Percentiles rank a stretch among this genome's conserved stretches.
These are phyloP conservation scores for Nineta flava DNA, from an alignment of 2,888 invertebrate species.

Conservation along the genomic window DNA sequence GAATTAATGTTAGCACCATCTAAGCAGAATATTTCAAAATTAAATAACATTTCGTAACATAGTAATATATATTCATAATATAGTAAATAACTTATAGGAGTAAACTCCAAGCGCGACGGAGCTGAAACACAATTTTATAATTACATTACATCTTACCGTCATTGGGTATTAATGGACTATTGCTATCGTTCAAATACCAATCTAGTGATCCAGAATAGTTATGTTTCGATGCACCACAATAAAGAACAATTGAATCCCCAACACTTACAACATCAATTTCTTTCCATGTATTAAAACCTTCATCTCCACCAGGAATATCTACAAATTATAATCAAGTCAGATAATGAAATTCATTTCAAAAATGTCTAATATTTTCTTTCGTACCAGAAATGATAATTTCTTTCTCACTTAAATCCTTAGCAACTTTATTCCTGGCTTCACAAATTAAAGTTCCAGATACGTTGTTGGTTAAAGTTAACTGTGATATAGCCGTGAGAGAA, in stretches of 20 bases:
- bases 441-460: slow-evolving; percentile 30
- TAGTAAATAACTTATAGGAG: too few species aligned
- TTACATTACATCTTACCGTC: neutral
- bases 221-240: slow-evolving; percentile 40
- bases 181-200: slow-evolving; percentile 27
- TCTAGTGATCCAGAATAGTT: slow-evolving; percentile 31
- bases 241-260: slow-evolving; percentile 36
- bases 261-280: slow-evolving; percentile 25
- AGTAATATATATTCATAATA: too few species aligned
- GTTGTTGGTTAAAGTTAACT: slow-evolving; percentile 24
- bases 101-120: too few species aligned
- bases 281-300: slow-evolving; percentile 30
- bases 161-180: neutral
- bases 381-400: slow-evolving; percentile 17
- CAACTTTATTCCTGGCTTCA: slow-evolving; percentile 26
- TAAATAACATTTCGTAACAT: too few species aligned
- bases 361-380: too few species aligned
- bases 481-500: slow-evolving; percentile 17
- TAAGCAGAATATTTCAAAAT: too few species aligned
- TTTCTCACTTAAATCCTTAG: slow-evolving; percentile 16
- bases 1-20: too few species aligned
- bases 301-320: slow-evolving; percentile 24
- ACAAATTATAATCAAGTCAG: slow-evolving; percentile 11
- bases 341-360: neutral
- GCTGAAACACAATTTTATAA: too few species aligned